Conservation (phyloP, 2,113 vertebrate species). For the Seriola quinqueradiata region DNA sequence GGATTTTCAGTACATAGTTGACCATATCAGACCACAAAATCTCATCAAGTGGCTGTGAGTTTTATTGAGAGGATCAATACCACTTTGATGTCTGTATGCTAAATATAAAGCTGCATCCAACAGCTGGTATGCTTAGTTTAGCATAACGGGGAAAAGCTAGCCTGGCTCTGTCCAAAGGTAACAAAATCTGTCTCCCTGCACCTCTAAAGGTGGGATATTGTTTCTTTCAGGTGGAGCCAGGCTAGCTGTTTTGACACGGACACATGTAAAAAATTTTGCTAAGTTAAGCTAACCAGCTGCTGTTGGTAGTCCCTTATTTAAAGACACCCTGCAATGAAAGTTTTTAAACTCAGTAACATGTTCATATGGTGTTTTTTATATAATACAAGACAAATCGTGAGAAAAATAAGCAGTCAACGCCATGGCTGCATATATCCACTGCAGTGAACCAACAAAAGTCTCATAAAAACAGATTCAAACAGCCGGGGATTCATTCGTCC, state of each 20-base stretch:
- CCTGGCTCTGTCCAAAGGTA: background rate
- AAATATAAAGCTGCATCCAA: background rate
- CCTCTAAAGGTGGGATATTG: background rate
- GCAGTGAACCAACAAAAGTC: too few relatives aligned
- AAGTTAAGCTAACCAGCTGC: background rate
- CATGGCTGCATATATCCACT: too few relatives aligned
- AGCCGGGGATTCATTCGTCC: too few relatives aligned
- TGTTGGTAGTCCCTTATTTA: background rate
- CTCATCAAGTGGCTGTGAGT: background rate
- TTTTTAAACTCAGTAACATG: too few relatives aligned
- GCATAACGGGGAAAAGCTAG: background rate
- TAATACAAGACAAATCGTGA: too few relatives aligned
- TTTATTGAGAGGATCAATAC: constrained; percentile 8
- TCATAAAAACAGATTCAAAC: too few relatives aligned
- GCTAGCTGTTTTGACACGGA: background rate
- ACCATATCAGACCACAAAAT: constrained; percentile 1
- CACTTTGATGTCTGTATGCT: background rate
- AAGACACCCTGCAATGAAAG: background rate
- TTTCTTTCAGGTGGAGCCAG: background rate
- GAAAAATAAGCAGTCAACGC: too few relatives aligned
- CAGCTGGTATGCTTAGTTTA: background rate
- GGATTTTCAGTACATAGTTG: background rate
- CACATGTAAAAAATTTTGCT: background rate
- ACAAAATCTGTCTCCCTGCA: background rate
- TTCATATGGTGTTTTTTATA: too few relatives aligned